Evolutionary conservation across 2,888 invertebrate species (phyloP).

Genomic region (Callosobruchus maculatus): DNA sequence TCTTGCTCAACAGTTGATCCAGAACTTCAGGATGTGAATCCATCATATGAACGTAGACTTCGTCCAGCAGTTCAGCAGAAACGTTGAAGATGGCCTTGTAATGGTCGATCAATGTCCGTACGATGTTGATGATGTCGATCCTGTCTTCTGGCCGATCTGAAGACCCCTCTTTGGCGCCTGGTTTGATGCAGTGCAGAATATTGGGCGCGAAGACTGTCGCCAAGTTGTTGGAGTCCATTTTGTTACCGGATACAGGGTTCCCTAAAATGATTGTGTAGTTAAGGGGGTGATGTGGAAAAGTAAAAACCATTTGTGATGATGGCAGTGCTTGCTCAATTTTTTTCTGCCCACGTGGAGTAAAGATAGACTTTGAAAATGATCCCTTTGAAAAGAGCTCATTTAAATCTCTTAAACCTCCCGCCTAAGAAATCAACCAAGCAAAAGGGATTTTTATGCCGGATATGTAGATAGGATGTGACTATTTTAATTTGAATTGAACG

Average conservation of each 20-base stretch:
- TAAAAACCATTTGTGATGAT: too few species aligned
- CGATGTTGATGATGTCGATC: conserved; percentile 86
- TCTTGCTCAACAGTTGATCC: conserved; percentile 59
- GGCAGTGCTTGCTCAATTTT: too few species aligned
- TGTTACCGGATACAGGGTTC: conserved; percentile 71
- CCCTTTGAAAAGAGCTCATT: too few species aligned
- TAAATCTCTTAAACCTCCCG: too few species aligned
- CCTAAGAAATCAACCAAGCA: too few species aligned
- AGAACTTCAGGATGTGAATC: conserved; percentile 80
- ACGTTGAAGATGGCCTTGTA: conserved; percentile 71
- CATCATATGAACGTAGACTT: conserved; percentile 81
- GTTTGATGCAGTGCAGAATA: conserved; percentile 76
- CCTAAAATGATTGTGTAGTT: conserved; percentile 42
- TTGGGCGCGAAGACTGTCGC: conserved; percentile 95
- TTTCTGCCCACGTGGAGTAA: too few species aligned
- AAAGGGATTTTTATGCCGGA: too few species aligned
- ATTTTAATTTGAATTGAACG: too few species aligned
- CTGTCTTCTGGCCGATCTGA: conserved; percentile 74
- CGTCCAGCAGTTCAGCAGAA: conserved; percentile 78
- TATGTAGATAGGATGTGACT: too few species aligned
- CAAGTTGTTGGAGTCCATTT: conserved; percentile 90
- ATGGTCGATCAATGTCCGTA: conserved; percentile 72
- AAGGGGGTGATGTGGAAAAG: too few species aligned
- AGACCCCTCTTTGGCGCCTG: conserved; percentile 43
- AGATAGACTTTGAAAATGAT: too few species aligned